Conservation (phyloP, 35 echinoderm and acorn worm genomes). For the Anneissia japonica region DNA sequence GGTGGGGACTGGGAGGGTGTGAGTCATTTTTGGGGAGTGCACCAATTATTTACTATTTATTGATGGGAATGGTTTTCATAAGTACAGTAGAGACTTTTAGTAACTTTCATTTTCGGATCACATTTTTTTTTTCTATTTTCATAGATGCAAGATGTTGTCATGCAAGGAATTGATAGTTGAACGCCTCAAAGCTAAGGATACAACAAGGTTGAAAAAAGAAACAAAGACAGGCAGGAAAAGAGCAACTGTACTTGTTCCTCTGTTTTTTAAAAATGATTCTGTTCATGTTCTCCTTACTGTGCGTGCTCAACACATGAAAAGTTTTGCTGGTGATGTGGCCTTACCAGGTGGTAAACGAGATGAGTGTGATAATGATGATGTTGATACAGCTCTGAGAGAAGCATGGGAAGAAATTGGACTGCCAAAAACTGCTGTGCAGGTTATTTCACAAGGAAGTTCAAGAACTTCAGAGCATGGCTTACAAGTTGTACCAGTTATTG, state of each 20-base stretch:
- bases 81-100: no score
- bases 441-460: constrained; percentile 39
- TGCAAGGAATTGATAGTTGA: neutral
- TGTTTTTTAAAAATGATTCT: constrained; percentile 50
- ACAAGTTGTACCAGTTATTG: constrained; percentile 56
- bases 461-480: neutral
- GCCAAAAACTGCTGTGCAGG: constrained; percentile 34
- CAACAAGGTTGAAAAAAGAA: neutral
- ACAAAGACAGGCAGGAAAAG: neutral
- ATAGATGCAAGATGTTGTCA: neutral
- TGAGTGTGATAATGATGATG: constrained; percentile 38
- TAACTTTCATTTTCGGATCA: no score
- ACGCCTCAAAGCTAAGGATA: neutral
- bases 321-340: constrained; percentile 61
- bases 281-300: constrained; percentile 62
- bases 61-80: no score
- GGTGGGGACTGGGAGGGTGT: no score
- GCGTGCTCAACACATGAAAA: constrained; percentile 44
- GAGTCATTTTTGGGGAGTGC: no score
- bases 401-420: constrained; percentile 77
- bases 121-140: no score
- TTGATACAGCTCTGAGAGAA: constrained; percentile 65
- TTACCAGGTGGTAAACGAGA: constrained; percentile 80
- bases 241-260: constrained; percentile 61
- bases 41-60: no score